Base-by-base conservation (phyloP, 2,113 vertebrate genomes). In the Orycteropus afer region DNA sequence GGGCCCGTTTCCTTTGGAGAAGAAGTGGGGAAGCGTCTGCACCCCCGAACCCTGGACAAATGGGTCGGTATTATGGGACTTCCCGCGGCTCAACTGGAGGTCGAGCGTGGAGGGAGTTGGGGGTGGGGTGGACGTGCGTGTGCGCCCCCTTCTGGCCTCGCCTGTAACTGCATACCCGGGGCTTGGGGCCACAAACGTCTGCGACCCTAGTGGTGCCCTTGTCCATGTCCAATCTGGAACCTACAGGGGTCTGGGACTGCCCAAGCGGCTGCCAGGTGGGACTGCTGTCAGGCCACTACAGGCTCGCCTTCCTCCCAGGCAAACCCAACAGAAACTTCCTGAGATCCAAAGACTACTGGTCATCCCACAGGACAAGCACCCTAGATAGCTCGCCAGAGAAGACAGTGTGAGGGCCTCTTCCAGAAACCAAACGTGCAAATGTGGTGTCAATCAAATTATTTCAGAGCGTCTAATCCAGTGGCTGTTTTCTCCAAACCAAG, bases 131-230 rank as follows among this genome's bases (percentile, higher is more conserved):
- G 55, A 29, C 1, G n/a, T 20, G 61, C 40, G 80, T 18, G 82
- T 2, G 59, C 32, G 78, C 94, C 94, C 90, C 86, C 96, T 95
- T n/a, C 57, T 53, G 92, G 95, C 55, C 5, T 32, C 29, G 29
- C 73, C 47, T 40, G 42, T 47, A 83, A 17, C 49, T 13, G 22
- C 49, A 3, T 6, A 53, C 18, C 42, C 4, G 1, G 3, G 61
- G 20, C 53, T 0, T n/a, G 5, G 11, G 37, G 25, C 59, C 80
- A 29, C 47, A 25, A 17, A 37, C 5, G 3, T 15, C 49, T 0
- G 25, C 1, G 20, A 77, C 53, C 47, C 25, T 2, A 22, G 3
- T 4, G 3, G 40, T 22, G 1, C 40, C 49, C 57, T 18, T 1
- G 63, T 32, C 9, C 0, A 5, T 4, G 10, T 7, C 47, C 25